Evolutionary conservation across 2,888 invertebrate species (phyloP), one percentile per base, ranked within the genome.

Genomic region (Drosophila cracens): DNA sequence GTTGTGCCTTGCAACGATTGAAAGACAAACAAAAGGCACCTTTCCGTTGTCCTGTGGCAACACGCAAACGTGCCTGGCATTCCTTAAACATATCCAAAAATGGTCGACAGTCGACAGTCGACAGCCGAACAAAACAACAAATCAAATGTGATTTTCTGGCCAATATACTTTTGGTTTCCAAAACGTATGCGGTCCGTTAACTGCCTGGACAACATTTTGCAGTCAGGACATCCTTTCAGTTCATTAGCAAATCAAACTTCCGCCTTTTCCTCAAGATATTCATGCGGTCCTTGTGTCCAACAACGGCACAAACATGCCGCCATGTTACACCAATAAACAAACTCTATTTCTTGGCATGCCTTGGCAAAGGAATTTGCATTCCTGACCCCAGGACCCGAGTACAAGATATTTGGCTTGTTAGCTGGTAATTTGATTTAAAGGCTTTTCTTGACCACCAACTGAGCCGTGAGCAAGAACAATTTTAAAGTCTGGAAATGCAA

Each of bases 241-340:
- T 89, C 89, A 91, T 89, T 91, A 91, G 88, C 90, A 89, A 90
- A 91, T 90, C 88, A 85, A 91, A 87, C 88, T 91, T 91, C 90
- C 89, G 82, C 61, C 81, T 82, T 68, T 46, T 29, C 64, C 74
- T 43, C 68, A 84, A 84, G 89, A 85, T 86, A 82, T 84, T 75
- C 74, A 60, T 62, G 52, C 59, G 68, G 59, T 57, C 58, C 61
- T 51, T 63, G 52, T 74, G 64, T 64, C 63, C 63, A n/a, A 69
- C 70, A 74, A 76, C 56, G 66, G 72, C 21, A 46, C 25, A 8
- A 69, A 74, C 68, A 67, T 62, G 58, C 62, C 77, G 21, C 36
- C 18, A 49, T 79, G 66, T 60, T 75, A 61, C 67, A 64, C 68
- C 81, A 77, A 77, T 77, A 74, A 81, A 80, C 77, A 77, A 71